These are phyloP conservation scores for Mimas tiliae DNA, from an alignment of 2,888 invertebrate genomes.

Conservation along the genomic window DNA sequence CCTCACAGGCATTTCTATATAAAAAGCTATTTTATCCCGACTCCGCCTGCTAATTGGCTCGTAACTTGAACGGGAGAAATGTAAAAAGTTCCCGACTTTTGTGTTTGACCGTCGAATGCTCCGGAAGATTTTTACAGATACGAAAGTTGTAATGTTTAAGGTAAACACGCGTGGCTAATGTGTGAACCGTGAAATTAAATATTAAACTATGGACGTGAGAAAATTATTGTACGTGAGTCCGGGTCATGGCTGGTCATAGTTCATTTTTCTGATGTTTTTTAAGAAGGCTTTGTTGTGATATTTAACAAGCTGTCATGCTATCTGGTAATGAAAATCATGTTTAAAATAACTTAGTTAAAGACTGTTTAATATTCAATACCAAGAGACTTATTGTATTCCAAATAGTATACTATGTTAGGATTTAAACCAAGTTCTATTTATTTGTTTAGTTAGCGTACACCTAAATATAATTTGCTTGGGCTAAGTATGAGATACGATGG, in stretches of 20 bases:
- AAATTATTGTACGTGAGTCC: not conserved
- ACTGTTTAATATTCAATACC: no score
- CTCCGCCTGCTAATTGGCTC: conserved; percentile 55
- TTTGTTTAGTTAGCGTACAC: no score
- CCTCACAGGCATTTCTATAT: conserved; percentile 39
- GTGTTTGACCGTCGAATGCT: conserved; percentile 1
- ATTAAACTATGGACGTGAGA: conserved; percentile 9
- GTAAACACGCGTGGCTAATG: conserved; percentile 24
- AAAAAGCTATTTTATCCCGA: conserved; percentile 48
- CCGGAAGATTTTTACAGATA: conserved; percentile 12
- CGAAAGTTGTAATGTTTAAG: not conserved
- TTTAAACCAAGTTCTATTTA: no score
- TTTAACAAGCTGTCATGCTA: no score
- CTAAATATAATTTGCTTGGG: no score
- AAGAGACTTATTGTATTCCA: no score
- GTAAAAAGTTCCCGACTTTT: conserved; percentile 16
- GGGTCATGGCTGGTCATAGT: not conserved
- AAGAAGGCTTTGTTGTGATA: not conserved
- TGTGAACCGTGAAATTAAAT: conserved; percentile 25
- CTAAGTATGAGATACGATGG: no score
- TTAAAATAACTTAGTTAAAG: no score
- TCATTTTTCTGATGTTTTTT: not conserved
- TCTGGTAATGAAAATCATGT: no score
- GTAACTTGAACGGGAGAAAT: conserved; percentile 43
- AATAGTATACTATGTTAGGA: no score